These are phyloP conservation scores for Diaprepes abbreviatus DNA, from an alignment of 2,888 invertebrate species.

Conservation along the genomic window DNA sequence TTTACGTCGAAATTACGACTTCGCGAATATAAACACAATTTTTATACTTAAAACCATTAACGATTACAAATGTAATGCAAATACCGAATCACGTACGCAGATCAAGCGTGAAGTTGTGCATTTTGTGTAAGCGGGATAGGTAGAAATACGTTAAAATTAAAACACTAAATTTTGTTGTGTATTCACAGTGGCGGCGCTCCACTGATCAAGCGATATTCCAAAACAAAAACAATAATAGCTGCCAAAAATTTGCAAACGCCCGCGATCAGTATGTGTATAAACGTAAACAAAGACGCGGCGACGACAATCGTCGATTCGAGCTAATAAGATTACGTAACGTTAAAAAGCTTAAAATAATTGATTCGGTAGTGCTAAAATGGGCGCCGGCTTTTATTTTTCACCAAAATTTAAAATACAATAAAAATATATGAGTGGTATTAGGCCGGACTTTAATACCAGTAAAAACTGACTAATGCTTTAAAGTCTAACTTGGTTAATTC, in stretches of 20 bases:
- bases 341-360: constrained; percentile 39
- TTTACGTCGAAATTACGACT: background rate
- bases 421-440: no score
- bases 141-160: constrained; percentile 27
- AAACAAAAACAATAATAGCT: constrained; percentile 42
- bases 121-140: constrained; percentile 22
- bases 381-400: constrained; percentile 15
- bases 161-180: constrained; percentile 18
- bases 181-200: constrained; percentile 25
- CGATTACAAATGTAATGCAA: constrained; percentile 11
- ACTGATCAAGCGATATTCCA: constrained; percentile 20
- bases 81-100: constrained; percentile 17
- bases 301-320: constrained; percentile 19
- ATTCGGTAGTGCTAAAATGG: constrained; percentile 24
- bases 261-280: constrained; percentile 8
- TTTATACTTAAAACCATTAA: constrained; percentile 6
- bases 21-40: constrained; percentile 4
- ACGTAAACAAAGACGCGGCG: constrained; percentile 35
- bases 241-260: constrained; percentile 44
- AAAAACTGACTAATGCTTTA: no score
- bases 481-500: no score
- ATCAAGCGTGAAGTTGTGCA: constrained; percentile 18
- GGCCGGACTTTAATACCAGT: no score
- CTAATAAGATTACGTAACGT: constrained; percentile 34
- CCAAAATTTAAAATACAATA: constrained; percentile 4